phyloP scores from a whole-genome alignment of 2,888 invertebrate species.

The Sturmia bella region DNA sequence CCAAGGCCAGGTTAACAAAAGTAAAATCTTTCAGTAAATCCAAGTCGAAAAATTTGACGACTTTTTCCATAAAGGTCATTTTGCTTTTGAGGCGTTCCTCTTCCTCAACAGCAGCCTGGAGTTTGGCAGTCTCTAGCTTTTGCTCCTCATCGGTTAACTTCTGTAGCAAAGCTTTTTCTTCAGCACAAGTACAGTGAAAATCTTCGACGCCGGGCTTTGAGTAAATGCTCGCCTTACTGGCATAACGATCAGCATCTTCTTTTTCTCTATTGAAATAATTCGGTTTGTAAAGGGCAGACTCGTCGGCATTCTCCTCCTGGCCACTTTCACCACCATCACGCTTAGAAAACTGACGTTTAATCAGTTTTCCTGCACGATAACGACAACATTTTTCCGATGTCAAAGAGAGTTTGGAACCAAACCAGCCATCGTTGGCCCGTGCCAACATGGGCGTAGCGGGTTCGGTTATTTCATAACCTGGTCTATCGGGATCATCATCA shows the following conservation, averaged over 20 bases:
- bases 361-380: slow-evolving; percentile 57
- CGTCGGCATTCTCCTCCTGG: slow-evolving; percentile 54
- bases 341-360: slow-evolving; percentile 74
- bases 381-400: slow-evolving; percentile 73
- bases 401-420: slow-evolving; percentile 78
- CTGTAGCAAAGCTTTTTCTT: slow-evolving; percentile 77
- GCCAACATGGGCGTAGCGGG: slow-evolving; percentile 87
- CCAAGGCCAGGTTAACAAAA: slow-evolving; percentile 87
- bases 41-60: slow-evolving; percentile 87
- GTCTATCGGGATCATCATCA: slow-evolving; percentile 85
- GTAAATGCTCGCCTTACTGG: slow-evolving; percentile 77
- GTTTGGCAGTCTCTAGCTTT: slow-evolving; percentile 66
- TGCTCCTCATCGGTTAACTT: slow-evolving; percentile 72
- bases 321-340: slow-evolving; percentile 60
- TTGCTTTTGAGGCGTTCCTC: slow-evolving; percentile 77
- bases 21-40: slow-evolving; percentile 86
- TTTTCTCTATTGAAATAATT: slow-evolving; percentile 85
- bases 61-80: slow-evolving; percentile 84
- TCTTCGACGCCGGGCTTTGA: slow-evolving; percentile 75
- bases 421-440: slow-evolving; percentile 80
- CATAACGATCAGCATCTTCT: slow-evolving; percentile 81
- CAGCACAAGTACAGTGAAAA: slow-evolving; percentile 77
- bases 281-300: slow-evolving; percentile 74
- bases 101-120: slow-evolving; percentile 73
- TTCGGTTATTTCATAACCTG: slow-evolving; percentile 86